Evolutionary conservation across 2,797 vertebrate genomes (phyloP).

Genomic region (Cossypha heuglini): DNA sequence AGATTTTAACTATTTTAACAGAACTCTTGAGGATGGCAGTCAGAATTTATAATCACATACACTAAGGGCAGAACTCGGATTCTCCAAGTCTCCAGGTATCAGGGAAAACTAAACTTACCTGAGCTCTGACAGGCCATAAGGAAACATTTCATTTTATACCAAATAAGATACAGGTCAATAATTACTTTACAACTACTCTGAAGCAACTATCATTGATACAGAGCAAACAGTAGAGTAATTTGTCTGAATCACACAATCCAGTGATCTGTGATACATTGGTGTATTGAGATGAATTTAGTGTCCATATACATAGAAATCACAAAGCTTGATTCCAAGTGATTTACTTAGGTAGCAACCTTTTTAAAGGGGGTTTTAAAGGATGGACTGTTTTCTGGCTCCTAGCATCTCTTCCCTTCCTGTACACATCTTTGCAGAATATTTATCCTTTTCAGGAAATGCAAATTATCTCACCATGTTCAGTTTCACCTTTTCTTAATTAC

Average conservation of each 20-base stretch:
- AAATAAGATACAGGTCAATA: background rate
- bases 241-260: background rate
- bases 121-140: background rate
- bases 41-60: background rate
- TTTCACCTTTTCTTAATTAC: background rate
- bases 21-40: background rate
- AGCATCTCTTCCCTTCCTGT: background rate
- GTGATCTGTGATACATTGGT: background rate
- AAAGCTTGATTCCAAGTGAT: background rate
- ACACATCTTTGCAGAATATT: background rate
- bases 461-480: background rate
- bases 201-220: background rate
- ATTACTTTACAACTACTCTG: background rate
- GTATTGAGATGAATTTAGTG: background rate
- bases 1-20: background rate
- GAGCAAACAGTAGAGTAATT: background rate
- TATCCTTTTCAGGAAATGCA: background rate
- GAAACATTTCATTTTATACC: background rate
- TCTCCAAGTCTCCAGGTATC: background rate
- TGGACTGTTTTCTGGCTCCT: background rate
- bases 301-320: background rate
- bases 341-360: background rate
- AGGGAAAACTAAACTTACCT: background rate
- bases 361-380: background rate
- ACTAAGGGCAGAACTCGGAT: background rate